Evolutionary conservation across 2,113 vertebrate species (phyloP), one percentile per base, ranked within the genome.

Genomic region (Mormyrus lacerda): DNA sequence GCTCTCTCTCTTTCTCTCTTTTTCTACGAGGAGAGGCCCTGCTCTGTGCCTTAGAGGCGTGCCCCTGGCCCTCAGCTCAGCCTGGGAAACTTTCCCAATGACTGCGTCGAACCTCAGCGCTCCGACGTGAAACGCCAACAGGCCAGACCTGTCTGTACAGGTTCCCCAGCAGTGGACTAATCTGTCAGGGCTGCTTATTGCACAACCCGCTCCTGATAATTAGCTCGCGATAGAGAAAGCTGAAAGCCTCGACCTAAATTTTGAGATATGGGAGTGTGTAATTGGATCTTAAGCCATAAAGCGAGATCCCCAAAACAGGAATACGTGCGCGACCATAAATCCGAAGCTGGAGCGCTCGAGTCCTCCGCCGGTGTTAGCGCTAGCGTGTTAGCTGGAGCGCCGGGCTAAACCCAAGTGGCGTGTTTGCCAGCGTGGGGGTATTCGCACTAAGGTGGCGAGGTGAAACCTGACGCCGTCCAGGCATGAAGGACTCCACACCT

Each of bases 91-190:
- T 82, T 24, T 44, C 84, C 39, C n/a, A 53, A 87, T 35, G 85
- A 79, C 35, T 51, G 84, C 44, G 53, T 51, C 21, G 85, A 89
- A 58, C 65, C 84, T 83, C 35, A 10, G 58, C 44, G 39, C 84
- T 50, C 44, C 9, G 21, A 0, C 69, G 82, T 87, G 69, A 90
- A 90, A 79, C n/a, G 10, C 27, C 61, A 11, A 69, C 61, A 69
- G 27, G 61, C 10, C 13, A 2, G 44, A 53, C 90, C 42, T 90
- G 90, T 73, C 88, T 42, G 84, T 65, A 91, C 92, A 92, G 39
- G 90, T 88, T 45, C 61, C 69, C 39, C 42, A 31, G 48, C 83
- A 73, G 51, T 89, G 87, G 48, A 42, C 53, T 27, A 87, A 44
- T 90, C n/a, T 86, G 76, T 88, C 69, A 39, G 19, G 50, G 65